phyloP scores from a whole-genome alignment of 2,888 invertebrate species.

The Clistopyga incitator region DNA sequence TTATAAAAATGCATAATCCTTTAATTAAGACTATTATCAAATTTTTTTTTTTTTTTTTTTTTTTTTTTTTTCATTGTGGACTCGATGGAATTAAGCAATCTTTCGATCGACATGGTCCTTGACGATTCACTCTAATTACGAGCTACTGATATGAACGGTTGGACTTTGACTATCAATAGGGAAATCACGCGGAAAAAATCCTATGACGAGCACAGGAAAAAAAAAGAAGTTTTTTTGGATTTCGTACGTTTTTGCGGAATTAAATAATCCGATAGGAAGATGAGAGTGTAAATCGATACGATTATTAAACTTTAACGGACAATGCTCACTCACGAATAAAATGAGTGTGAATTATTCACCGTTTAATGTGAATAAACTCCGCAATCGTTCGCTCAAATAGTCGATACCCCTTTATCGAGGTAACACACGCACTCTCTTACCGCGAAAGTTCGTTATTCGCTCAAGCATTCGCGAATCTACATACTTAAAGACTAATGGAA shows the following conservation, averaged over 20 bases:
- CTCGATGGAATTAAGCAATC: constrained; percentile 11
- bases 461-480: constrained; percentile 53
- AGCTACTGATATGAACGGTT: constrained; percentile 66
- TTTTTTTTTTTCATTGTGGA: constrained; percentile 14
- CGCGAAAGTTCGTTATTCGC: constrained; percentile 23
- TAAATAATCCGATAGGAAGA: constrained; percentile 32
- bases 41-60: constrained; percentile 27
- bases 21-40: background rate
- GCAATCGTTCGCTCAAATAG: background rate
- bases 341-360: constrained; percentile 6
- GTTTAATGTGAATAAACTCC: constrained; percentile 8
- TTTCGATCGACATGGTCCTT: constrained; percentile 14
- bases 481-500: constrained; percentile 70
- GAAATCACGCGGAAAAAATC: constrained; percentile 39
- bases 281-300: constrained; percentile 36
- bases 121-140: constrained; percentile 36
- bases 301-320: background rate
- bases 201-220: constrained; percentile 1
- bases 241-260: constrained; percentile 6
- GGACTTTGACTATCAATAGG: constrained; percentile 60
- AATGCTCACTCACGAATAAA: background rate
- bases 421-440: constrained; percentile 1
- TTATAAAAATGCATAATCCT: background rate
- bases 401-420: constrained; percentile 25
- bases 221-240: background rate